These are phyloP conservation scores for Eledona agricola DNA, from an alignment of 2,888 invertebrate genomes.

Conservation along the genomic window DNA sequence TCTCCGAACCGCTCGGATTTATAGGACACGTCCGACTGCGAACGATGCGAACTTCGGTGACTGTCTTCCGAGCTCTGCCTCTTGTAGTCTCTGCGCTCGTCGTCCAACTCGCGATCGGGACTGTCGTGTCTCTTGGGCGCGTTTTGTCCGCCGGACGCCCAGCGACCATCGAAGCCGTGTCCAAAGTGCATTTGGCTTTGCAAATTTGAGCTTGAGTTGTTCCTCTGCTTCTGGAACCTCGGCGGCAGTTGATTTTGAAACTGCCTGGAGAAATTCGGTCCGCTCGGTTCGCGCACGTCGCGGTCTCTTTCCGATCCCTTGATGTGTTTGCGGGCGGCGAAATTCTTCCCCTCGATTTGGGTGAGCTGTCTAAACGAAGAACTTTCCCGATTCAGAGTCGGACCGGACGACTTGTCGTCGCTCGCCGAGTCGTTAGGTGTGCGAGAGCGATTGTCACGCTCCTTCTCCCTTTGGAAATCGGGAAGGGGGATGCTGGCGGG, in stretches of 20 bases:
- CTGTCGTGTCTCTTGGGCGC: conserved; percentile 43
- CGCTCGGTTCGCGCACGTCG: conserved; percentile 64
- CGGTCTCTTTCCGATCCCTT: conserved; percentile 51
- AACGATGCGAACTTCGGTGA: conserved; percentile 51
- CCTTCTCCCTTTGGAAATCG: conserved; percentile 65
- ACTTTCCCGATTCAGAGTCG: conserved; percentile 46
- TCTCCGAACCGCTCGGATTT: conserved; percentile 59
- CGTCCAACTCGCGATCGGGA: conserved; percentile 47
- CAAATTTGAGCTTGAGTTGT: conserved; percentile 56
- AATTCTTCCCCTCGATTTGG: conserved; percentile 60
- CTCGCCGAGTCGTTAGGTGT: conserved; percentile 46
- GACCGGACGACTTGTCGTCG: conserved; percentile 42
- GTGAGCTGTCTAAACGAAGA: conserved; percentile 58
- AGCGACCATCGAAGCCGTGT: conserved; percentile 43
- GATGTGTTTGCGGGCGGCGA: conserved; percentile 46
- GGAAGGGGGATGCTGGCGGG: conserved; percentile 64
- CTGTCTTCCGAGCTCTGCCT: conserved; percentile 56
- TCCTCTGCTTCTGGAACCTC: conserved; percentile 80
- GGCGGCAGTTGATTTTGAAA: conserved; percentile 88
- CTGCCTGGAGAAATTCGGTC: conserved; percentile 73
- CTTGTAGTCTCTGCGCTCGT: conserved; percentile 56
- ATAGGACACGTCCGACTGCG: conserved; percentile 48
- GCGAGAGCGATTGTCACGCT: conserved; percentile 50
- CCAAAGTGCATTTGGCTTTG: conserved; percentile 51
- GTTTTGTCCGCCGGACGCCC: conserved; percentile 39